Conservation (phyloP, 1,140 invertebrate genomes). For the Caenorhabditis remanei region DNA sequence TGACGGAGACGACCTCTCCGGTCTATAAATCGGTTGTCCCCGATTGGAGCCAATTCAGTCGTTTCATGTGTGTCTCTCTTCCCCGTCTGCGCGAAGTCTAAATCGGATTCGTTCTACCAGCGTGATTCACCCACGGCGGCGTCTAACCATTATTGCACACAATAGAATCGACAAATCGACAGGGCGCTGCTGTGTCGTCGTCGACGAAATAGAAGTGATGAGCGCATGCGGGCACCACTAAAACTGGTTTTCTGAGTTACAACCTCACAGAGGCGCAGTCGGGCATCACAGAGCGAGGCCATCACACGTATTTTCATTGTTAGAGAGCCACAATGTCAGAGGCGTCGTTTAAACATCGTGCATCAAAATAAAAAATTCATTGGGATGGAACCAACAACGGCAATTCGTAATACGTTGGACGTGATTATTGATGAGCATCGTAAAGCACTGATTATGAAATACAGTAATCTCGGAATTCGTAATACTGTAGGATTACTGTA, state of each 20-base stretch:
- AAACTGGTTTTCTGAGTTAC: conserved; percentile 55
- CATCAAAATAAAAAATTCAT: conserved; percentile 14
- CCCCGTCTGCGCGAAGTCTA: neutral
- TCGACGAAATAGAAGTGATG: conserved; percentile 33
- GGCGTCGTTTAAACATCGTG: conserved; percentile 11
- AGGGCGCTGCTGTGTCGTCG: neutral
- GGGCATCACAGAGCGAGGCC: conserved; percentile 43
- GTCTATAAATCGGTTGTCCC: conserved; percentile 19
- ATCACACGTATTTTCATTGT: conserved; percentile 28
- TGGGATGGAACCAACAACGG: neutral
- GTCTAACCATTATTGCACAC: conserved; percentile 49
- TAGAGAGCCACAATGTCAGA: neutral
- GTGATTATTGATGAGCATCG: neutral
- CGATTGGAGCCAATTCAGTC: conserved; percentile 44
- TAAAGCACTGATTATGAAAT: too few species aligned
- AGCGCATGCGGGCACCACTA: conserved; percentile 52
- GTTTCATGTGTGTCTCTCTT: neutral
- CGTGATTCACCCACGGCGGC: conserved; percentile 31
- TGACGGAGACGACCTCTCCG: conserved; percentile 1
- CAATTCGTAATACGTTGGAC: neutral
- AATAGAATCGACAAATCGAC: conserved; percentile 54
- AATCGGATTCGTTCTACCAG: conserved; percentile 52
- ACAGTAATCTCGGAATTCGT: too few species aligned
- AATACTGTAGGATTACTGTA: too few species aligned
- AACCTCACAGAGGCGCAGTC: neutral